Percentiles rank a stretch among this genome's conserved stretches.
These are phyloP conservation scores for Gandaritis pyraliata DNA, from an alignment of 2,888 invertebrate genomes.

Conservation along the genomic window DNA sequence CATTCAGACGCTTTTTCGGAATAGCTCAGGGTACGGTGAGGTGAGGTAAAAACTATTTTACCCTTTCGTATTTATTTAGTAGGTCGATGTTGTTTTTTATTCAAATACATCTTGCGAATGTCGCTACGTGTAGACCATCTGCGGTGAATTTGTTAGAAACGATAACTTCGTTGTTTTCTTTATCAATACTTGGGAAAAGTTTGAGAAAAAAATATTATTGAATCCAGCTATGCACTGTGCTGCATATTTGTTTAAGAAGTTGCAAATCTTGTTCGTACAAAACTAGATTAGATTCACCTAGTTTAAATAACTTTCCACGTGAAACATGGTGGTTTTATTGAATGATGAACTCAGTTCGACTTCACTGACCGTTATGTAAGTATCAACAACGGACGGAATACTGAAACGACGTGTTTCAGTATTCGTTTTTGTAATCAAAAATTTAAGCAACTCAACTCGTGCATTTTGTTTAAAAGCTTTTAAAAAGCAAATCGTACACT, in stretches of 20 bases:
- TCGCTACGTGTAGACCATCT: neutral
- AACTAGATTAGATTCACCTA: too few species aligned
- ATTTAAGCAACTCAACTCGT: slow-evolving; percentile 2
- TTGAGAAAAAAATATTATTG: too few species aligned
- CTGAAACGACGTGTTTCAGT: too few species aligned
- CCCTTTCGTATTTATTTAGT: slow-evolving; percentile 17
- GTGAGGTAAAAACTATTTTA: slow-evolving; percentile 19
- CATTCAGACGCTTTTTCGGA: slow-evolving; percentile 28
- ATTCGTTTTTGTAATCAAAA: neutral
- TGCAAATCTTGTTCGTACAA: neutral
- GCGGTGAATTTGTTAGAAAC: neutral
- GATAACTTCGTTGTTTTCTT: neutral
- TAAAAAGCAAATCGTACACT: slow-evolving; percentile 21
- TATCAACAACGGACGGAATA: too few species aligned
- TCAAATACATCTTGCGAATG: slow-evolving; percentile 12
- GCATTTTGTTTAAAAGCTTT: slow-evolving; percentile 27
- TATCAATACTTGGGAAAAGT: too few species aligned
- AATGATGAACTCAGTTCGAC: too few species aligned
- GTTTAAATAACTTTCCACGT: too few species aligned
- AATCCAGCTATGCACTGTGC: too few species aligned
- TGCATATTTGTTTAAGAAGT: neutral
- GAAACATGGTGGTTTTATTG: too few species aligned
- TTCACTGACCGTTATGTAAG: neutral
- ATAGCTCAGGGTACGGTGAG: slow-evolving; percentile 17
- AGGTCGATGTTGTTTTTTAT: slow-evolving; percentile 13